These are phyloP conservation scores for Amphiprion percula DNA, from an alignment of 2,113 vertebrate species.

Conservation along the genomic window DNA sequence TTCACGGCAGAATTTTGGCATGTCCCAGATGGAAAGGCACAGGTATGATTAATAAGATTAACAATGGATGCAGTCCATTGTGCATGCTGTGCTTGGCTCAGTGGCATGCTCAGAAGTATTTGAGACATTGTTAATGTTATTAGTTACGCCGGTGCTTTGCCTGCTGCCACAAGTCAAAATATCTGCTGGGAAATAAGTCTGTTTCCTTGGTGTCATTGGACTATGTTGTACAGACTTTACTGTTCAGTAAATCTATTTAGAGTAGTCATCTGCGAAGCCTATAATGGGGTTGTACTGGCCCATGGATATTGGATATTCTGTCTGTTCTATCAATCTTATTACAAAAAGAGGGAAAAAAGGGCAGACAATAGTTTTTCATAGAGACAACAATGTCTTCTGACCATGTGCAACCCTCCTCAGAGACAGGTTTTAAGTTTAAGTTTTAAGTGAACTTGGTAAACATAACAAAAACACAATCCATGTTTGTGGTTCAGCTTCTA, in stretches of 20 bases:
- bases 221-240: background rate
- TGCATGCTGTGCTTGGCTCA: background rate
- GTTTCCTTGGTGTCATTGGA: background rate
- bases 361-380: background rate
- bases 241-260: background rate
- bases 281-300: background rate
- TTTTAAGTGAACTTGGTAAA: background rate
- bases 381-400: no score
- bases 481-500: background rate
- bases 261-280: background rate
- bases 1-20: background rate
- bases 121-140: background rate
- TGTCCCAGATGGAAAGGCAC: no score
- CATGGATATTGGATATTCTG: background rate
- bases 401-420: no score
- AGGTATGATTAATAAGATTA: background rate
- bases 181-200: background rate
- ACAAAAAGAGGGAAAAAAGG: background rate
- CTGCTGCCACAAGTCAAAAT: conserved; percentile 4
- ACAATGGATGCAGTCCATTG: background rate
- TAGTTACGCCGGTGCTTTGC: background rate
- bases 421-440: no score
- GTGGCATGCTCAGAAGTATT: background rate
- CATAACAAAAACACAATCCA: background rate
- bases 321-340: background rate